These are phyloP conservation scores for Macrotrachela quadricornifera DNA, from an alignment of 1,140 invertebrate species.

Conservation along the genomic window DNA sequence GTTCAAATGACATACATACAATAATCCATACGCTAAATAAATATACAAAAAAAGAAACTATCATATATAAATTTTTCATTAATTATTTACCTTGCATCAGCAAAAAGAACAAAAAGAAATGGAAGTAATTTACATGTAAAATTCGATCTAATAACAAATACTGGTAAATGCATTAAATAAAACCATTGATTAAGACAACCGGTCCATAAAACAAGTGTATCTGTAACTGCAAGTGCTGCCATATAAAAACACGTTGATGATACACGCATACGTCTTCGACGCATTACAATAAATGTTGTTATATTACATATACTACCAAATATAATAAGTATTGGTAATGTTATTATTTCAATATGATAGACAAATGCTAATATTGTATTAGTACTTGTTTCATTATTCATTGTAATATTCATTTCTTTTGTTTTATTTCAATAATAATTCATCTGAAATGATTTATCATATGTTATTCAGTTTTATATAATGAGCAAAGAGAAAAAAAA, in stretches of 20 bases:
- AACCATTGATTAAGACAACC: constrained; percentile 26
- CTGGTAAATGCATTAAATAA: constrained; percentile 11
- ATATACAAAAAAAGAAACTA: constrained; percentile 9
- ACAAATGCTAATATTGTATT: too few species aligned
- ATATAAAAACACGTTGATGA: constrained; percentile 23
- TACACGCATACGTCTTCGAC: constrained; percentile 16
- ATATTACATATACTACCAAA: constrained; percentile 21
- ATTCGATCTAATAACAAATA: constrained; percentile 1
- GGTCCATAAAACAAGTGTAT: constrained; percentile 20
- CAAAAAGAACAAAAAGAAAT: too few species aligned
- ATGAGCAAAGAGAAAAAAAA: too few species aligned
- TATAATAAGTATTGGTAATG: constrained; percentile 15
- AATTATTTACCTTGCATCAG: too few species aligned
- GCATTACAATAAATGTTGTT: constrained; percentile 17
- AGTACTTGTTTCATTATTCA: too few species aligned
- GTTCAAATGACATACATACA: constrained; percentile 24
- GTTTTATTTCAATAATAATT: too few species aligned
- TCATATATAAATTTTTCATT: background rate
- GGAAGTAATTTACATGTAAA: constrained; percentile 9
- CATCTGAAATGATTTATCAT: too few species aligned
- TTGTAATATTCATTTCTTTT: too few species aligned
- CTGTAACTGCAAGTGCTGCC: constrained; percentile 20
- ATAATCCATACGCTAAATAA: constrained; percentile 26
- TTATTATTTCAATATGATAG: background rate
- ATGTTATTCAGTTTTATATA: too few species aligned